Base-by-base conservation (phyloP, 2,797 vertebrate genomes). In the Nasua narica region DNA sequence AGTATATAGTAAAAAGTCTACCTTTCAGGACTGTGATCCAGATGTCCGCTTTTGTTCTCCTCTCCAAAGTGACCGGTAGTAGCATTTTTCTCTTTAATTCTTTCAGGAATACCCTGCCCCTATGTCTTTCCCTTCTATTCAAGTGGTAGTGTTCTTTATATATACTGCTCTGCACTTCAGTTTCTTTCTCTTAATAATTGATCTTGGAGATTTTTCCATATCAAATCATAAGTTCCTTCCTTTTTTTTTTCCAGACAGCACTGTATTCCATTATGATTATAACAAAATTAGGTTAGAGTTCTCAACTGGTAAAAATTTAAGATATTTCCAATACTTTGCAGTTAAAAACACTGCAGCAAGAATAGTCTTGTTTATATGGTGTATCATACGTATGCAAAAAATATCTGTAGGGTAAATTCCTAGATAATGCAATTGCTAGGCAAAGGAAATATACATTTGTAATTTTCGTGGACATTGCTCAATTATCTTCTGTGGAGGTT, bases 181-280 rank as follows among this genome's bases (percentile, higher is more conserved):
- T 54, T 76, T 92, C 50, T 83, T 95, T 87, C 32, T 62, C 40
- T 89, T 91, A 60, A 46, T 90, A 77, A 81, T 9, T 83, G n/a
- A 92, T 32, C 25, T 95, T 94, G 56, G 72, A 97, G 83, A 91
- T 32, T 90, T 97, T 98, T 96, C 74, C 5, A 0, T 65, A 72
- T 90, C 48, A 91, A 84, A 82, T 81, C n/a, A 56, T 69, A 86
- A 5, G 19, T 89, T 81, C 29, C 35, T 37, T 1, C 2, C 79
- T n/a, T n/a, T 67, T 65, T 65, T 67, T 67, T 19, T 0, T 1
- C 19, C n/a, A 5, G 3, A 27, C 19, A 78, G 18, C 2, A 37
- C 29, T 90, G 13, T 65, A 85, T 94, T 81, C n/a, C 79, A 65
- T 82, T n/a, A 2, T 29, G 11, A 21, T 18, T 35, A 16, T 10